Evolutionary conservation across 2,113 vertebrate genomes (phyloP).

Genomic region (Gallinago undulata): DNA sequence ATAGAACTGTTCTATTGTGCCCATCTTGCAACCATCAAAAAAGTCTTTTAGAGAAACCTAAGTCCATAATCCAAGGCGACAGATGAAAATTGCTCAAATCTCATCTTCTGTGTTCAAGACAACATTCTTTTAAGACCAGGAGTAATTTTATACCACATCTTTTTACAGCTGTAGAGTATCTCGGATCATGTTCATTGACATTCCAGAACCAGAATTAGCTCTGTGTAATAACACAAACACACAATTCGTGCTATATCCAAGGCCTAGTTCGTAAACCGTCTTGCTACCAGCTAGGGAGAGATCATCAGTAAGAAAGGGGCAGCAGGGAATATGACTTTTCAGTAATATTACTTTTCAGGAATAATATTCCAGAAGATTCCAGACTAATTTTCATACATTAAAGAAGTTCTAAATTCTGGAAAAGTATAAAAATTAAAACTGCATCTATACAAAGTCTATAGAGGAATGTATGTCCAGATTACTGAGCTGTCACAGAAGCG

Average conservation of each 20-base stretch:
- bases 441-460: not conserved
- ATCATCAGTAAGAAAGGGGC: not conserved
- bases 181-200: not conserved
- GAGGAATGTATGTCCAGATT: not conserved
- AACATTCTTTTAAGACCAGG: not conserved
- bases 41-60: not conserved
- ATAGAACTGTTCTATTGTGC: not conserved
- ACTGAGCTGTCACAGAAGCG: not conserved
- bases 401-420: not conserved
- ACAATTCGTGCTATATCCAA: fast-evolving
- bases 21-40: not conserved
- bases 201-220: not conserved
- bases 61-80: not conserved
- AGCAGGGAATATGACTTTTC: not conserved
- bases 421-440: not conserved
- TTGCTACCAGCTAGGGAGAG: not conserved
- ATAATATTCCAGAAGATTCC: not conserved
- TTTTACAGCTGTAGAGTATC: not conserved
- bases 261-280: not conserved
- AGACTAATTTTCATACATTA: not conserved
- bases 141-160: not conserved
- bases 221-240: not conserved
- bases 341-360: not conserved
- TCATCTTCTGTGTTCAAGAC: not conserved
- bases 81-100: not conserved